Evolutionary conservation across 2,797 vertebrate species (phyloP).

Genomic region (Lophotriccus pileatus): DNA sequence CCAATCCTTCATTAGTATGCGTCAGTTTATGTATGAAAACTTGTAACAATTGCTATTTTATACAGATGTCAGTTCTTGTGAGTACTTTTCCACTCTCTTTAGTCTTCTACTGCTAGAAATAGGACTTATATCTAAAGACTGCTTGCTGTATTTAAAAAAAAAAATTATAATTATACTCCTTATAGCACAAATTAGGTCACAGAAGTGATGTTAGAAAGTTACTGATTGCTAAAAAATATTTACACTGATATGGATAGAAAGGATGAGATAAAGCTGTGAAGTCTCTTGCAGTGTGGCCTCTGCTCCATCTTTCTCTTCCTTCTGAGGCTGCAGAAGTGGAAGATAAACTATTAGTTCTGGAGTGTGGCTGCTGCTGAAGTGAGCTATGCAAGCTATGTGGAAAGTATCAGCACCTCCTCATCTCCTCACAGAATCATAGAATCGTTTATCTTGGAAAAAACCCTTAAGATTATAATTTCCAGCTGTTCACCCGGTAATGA

Average conservation of each 20-base stretch:
- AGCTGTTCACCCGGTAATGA: not conserved
- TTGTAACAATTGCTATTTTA: not conserved
- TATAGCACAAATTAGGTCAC: not conserved
- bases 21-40: not conserved
- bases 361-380: not conserved
- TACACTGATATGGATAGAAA: not conserved
- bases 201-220: not conserved
- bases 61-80: not conserved
- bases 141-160: not conserved
- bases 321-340: not conserved
- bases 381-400: not conserved
- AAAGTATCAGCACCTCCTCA: not conserved
- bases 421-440: not conserved
- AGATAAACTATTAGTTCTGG: not conserved
- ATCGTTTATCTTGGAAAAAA: not conserved
- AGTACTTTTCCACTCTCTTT: not conserved
- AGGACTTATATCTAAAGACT: not conserved
- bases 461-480: not conserved
- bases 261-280: not conserved
- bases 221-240: not conserved
- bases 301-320: not conserved
- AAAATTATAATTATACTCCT: not conserved
- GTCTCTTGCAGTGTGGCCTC: not conserved
- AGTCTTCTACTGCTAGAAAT: not conserved
- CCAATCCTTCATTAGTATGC: not conserved